phyloP scores from a whole-genome alignment of 2,888 invertebrate genomes.

The Trachelus troglodyta region DNA sequence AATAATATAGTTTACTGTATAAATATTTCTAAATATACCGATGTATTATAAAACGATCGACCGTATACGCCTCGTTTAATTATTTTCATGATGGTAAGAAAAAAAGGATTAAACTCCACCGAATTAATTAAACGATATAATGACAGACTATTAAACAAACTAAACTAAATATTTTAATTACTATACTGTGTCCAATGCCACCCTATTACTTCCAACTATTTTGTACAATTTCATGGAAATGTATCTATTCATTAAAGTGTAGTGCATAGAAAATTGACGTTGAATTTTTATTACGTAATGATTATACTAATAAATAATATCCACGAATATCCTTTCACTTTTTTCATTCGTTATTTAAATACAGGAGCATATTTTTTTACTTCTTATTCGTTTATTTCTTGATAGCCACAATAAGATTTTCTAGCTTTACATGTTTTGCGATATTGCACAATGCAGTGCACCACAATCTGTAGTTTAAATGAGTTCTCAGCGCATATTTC shows the following conservation, averaged over 20 bases:
- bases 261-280: not conserved
- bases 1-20: slow-evolving; percentile 52
- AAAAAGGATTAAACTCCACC: not conserved
- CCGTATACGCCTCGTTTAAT: slow-evolving; percentile 1
- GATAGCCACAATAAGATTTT: not conserved
- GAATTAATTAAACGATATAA: not conserved
- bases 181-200: not conserved
- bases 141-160: not conserved
- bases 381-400: not conserved
- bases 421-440: not conserved
- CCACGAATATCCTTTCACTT: not conserved
- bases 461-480: not conserved
- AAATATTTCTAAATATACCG: slow-evolving; percentile 64
- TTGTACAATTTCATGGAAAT: not conserved
- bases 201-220: not conserved
- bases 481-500: not conserved
- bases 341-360: not conserved
- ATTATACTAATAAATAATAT: not conserved
- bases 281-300: not conserved
- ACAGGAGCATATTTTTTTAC: not conserved
- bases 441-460: not conserved
- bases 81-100: not conserved
- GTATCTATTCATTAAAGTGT: not conserved
- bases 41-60: slow-evolving; percentile 44
- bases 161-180: not conserved